phyloP scores from a whole-genome alignment of 2,888 invertebrate genomes.

The Acleris laterana region DNA sequence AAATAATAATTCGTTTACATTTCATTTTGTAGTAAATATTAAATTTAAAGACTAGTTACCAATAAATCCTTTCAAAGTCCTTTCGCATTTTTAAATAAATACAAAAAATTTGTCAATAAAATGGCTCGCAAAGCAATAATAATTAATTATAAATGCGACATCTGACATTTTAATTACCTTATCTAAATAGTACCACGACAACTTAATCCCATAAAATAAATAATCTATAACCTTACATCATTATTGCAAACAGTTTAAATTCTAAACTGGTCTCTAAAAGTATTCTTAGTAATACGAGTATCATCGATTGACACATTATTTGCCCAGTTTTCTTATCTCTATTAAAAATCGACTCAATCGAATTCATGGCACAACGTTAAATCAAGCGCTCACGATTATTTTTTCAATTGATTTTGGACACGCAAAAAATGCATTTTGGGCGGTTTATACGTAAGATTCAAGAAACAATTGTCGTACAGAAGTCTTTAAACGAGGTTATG shows the following conservation, averaged over 20 bases:
- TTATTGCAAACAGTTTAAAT: background rate
- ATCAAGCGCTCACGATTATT: too few species aligned
- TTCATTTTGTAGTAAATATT: too few species aligned
- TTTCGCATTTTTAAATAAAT: too few species aligned
- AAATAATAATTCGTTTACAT: too few species aligned
- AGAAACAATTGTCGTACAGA: background rate
- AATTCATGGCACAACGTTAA: too few species aligned
- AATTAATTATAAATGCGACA: background rate
- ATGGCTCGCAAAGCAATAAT: background rate
- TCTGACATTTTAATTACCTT: background rate
- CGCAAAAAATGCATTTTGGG: too few species aligned
- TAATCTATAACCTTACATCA: background rate
- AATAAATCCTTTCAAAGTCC: too few species aligned
- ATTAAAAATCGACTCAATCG: background rate
- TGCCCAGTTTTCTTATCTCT: too few species aligned
- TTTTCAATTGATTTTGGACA: too few species aligned
- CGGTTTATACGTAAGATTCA: too few species aligned
- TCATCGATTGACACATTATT: background rate
- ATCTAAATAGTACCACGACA: background rate
- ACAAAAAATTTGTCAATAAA: too few species aligned
- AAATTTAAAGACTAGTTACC: too few species aligned
- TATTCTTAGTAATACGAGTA: background rate
- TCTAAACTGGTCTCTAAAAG: background rate
- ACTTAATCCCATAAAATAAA: background rate
- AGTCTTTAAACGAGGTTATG: conserved; percentile 38